Evolutionary conservation across 1,140 invertebrate genomes (phyloP).

Genomic region (Lepidurus couesii): DNA sequence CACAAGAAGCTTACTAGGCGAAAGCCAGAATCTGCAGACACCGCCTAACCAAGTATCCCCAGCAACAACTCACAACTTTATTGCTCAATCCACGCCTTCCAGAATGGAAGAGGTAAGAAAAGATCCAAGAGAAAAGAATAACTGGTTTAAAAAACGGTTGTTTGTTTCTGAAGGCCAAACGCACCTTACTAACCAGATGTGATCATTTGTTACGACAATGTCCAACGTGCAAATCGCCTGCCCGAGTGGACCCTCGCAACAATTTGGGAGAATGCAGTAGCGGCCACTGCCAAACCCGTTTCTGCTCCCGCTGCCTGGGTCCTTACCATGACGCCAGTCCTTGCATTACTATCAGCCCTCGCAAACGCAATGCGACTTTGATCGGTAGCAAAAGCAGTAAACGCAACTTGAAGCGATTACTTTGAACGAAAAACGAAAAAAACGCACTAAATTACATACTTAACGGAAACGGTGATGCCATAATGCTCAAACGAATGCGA

Average conservation of each 20-base stretch:
- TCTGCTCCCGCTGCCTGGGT: neutral
- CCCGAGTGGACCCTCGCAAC: conserved; percentile 11
- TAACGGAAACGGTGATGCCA: neutral
- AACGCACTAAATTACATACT: conserved; percentile 6
- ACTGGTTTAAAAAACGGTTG: neutral
- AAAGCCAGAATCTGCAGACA: neutral
- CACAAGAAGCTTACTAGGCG: neutral
- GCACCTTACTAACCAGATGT: neutral
- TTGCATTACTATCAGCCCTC: conserved; percentile 11
- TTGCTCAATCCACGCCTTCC: conserved; percentile 6
- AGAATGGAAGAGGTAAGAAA: neutral
- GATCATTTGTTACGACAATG: conserved; percentile 14
- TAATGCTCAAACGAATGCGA: conserved; percentile 3
- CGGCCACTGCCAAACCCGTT: neutral
- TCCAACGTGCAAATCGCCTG: neutral
- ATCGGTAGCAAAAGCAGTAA: neutral
- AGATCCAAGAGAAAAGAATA: no score
- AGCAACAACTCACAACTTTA: neutral
- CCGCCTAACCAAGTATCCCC: neutral
- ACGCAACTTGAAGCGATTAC: neutral
- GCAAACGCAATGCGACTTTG: neutral
- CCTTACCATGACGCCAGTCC: neutral
- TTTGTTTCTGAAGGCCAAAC: neutral
- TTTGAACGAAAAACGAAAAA: neutral
- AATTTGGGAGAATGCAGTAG: neutral